A percentile compares a stretch with the other conserved stretches of the same genome.
Conservation (phyloP, 2,888 invertebrate genomes). For the Endomychus coccineus region DNA sequence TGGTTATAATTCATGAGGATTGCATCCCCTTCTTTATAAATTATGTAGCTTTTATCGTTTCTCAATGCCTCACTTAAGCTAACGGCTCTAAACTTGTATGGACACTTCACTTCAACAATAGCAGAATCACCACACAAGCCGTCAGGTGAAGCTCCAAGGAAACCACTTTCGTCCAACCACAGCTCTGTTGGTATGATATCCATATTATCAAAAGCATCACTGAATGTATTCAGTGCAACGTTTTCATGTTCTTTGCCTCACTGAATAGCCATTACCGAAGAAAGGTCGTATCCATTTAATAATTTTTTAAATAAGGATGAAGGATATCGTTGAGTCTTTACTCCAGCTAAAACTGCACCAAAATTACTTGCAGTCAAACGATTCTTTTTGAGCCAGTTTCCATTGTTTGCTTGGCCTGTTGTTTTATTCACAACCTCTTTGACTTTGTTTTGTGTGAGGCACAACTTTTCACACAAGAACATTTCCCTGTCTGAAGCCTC, state of each 20-base stretch:
- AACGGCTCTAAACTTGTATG: conserved; percentile 11
- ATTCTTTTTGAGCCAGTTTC: conserved; percentile 16
- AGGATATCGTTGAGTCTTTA: conserved; percentile 8
- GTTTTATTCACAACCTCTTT: conserved; percentile 6
- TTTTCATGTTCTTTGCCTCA: conserved; percentile 14
- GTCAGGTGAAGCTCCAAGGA: conserved; percentile 17
- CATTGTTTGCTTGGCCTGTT: conserved; percentile 14
- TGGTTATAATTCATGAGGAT: conserved; percentile 6
- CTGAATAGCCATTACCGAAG: conserved; percentile 13
- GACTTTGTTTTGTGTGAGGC: neutral
- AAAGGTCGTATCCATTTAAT: conserved; percentile 14
- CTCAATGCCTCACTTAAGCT: neutral
- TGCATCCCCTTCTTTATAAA: conserved; percentile 3
- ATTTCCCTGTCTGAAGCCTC: conserved; percentile 2
- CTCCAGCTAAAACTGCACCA: conserved; percentile 12
- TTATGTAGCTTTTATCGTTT: conserved; percentile 1
- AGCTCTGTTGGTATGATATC: conserved; percentile 10
- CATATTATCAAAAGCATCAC: too few species aligned
- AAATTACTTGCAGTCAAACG: conserved; percentile 17
- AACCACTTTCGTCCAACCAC: conserved; percentile 13
- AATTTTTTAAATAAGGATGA: conserved; percentile 8
- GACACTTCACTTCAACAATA: conserved; percentile 18
- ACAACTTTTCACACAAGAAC: neutral
- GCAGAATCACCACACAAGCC: conserved; percentile 12
- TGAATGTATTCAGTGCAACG: conserved; percentile 11